Base-by-base conservation (phyloP, 2,797 vertebrate genomes). In the Helicolenus hilgendorfi region DNA sequence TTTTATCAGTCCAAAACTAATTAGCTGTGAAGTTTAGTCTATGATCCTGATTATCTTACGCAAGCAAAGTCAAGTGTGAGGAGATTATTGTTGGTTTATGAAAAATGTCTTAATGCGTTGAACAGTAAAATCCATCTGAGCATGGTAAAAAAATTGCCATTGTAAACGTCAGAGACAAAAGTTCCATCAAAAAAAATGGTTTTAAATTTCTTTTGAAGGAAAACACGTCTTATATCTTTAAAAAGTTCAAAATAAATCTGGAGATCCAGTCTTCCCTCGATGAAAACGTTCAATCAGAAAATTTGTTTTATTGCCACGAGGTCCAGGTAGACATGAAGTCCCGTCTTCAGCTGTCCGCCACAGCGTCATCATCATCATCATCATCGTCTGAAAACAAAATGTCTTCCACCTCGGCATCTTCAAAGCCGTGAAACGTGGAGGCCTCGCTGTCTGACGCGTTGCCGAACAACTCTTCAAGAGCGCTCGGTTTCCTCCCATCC, bases 381-480 rank as follows among this genome's bases (percentile, higher is more conserved):
- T 93, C 96, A 87, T 96, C 95, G 11, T 87, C 92, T 55, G 91
- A 91, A 74, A 97, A 97, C 94, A 97, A 96, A 97, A 98, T 96
- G 94, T 98, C 98, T 96, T 98, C 98, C 91, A 98, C 96, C 96
- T 98, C 98, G 35, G 98, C 97, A 91, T 98, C 98, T 82, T 98
- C 98, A 98, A 99, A 98, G 97, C 98, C 98, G 94, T 98, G 98
- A 98, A 98, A 99, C 93, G 98, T 98, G 94, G 98, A 98, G 75
- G 98, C 98, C 97, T 99, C 98, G 96, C 98, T 99, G 97, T 98
- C 98, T 83, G 98, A 98, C 11, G 97, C 95, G 95, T 94, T 97
- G 97, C 97, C 96, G 97, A 98, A 98, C 98, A 98, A 98, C 95
- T 98, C 98, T 97, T 98, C 98, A 80, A 98, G 97, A 96, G 97